Evolutionary conservation across 2,888 invertebrate genomes (phyloP), one percentile per base, ranked within the genome.

Genomic region (Piscicola geometra): DNA sequence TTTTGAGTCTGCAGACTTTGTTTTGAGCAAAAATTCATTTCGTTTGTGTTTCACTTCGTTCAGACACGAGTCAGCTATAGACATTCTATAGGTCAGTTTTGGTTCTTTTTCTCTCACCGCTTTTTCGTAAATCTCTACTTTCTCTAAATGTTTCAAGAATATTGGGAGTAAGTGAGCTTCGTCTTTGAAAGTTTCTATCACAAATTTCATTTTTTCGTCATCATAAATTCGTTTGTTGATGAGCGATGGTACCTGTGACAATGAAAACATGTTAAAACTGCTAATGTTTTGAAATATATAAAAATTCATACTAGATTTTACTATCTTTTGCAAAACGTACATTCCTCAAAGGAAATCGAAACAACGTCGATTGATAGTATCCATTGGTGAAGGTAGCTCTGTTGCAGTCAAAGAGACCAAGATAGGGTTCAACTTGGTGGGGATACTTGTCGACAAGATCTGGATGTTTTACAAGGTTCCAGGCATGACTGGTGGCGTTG

Each of bases 321-420:
- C n/a, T n/a, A n/a, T n/a, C n/a, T n/a, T n/a, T n/a, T n/a, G n/a
- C n/a, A n/a, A n/a, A n/a, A n/a, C n/a, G 30, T 35, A 73, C 73
- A 0, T 50, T 52, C 36, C 73, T 56, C n/a, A 84, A 78, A n/a
- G 84, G 84, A 36, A 84, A 81, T 25, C 84, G 78, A 75, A 84
- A 83, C 33, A 84, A 77, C 0, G 84, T 83, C 12, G 82, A 83
- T 21, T 78, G 71, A 64, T 77, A 82, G 30, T 71, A 78, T 15
- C 78, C 79, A 12, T 75, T 33, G 5, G 66, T 67, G 71, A 78
- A 76, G 30, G 76, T 75, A 9, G 75, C 60, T 28, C 73, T 68
- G 33, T 78, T 76, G 76, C 82, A 82, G 25, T 79, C 81, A 76
- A 83, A 82, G 18, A 82, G 68, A 12, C 78, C 78, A 30, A 81